phyloP scores from a whole-genome alignment of 2,797 vertebrate genomes.

The Rhabdophis nuchalis region DNA sequence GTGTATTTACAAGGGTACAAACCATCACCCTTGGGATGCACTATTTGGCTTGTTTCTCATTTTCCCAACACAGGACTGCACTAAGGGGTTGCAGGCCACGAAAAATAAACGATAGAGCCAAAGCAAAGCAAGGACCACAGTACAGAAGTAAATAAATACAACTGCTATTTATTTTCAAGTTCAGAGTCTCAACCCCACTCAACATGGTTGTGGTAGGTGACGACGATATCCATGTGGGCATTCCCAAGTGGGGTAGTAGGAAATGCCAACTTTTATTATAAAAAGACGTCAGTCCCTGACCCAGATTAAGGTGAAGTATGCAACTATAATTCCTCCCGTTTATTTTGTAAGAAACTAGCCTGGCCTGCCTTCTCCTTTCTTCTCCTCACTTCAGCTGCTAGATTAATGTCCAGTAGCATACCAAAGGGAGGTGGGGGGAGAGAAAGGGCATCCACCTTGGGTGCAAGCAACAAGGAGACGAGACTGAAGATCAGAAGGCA shows the following conservation, averaged over 20 bases:
- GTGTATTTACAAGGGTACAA: neutral
- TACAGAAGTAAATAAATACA: neutral
- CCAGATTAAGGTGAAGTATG: neutral
- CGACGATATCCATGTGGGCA: neutral
- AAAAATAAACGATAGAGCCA: neutral
- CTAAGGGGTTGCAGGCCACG: neutral
- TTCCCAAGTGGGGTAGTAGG: neutral
- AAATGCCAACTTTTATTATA: neutral
- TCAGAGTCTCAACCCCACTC: neutral
- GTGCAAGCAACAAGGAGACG: neutral
- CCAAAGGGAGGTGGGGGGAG: neutral
- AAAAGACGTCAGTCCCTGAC: neutral
- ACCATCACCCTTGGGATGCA: neutral
- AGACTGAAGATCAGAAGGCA: neutral
- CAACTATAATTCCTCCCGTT: neutral
- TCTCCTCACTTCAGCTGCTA: neutral
- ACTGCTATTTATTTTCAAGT: neutral
- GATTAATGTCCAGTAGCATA: neutral
- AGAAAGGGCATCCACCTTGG: neutral
- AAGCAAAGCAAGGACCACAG: neutral
- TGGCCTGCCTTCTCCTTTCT: neutral
- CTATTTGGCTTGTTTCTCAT: neutral
- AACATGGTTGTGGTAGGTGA: neutral
- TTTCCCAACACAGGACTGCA: neutral
- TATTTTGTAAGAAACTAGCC: neutral